These are phyloP conservation scores for Semaprochilodus insignis DNA, from an alignment of 2,797 vertebrate genomes.

Conservation along the genomic window DNA sequence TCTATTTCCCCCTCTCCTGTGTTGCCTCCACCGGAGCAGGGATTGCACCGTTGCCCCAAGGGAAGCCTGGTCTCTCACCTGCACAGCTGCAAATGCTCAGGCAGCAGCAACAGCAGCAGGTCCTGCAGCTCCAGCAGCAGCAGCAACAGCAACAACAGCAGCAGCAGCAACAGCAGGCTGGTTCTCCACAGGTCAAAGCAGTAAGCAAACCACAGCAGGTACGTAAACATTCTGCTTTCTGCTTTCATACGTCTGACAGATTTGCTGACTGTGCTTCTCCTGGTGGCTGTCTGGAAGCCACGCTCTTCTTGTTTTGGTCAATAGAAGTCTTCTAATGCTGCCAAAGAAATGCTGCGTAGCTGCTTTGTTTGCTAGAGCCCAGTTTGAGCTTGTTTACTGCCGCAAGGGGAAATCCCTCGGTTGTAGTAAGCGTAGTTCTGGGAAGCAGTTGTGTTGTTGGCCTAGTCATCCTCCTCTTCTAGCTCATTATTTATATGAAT, in stretches of 20 bases:
- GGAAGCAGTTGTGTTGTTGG: background rate
- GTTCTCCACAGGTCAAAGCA: slow-evolving; percentile 87
- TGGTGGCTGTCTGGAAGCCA: background rate
- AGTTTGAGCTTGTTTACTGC: background rate
- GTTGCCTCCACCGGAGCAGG: slow-evolving; percentile 69
- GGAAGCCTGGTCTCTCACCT: slow-evolving; percentile 77
- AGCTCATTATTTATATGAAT: background rate
- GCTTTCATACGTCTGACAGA: no score
- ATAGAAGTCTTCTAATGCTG: background rate
- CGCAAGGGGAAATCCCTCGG: background rate
- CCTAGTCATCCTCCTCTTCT: no score
- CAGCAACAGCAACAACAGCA: slow-evolving; percentile 84
- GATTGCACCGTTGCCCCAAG: slow-evolving; percentile 76
- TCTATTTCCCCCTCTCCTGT: slow-evolving; percentile 26
- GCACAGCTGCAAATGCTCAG: slow-evolving; percentile 87
- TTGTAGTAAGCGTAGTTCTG: background rate
- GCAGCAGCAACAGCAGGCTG: slow-evolving; percentile 81
- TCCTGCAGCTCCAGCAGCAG: slow-evolving; percentile 86
- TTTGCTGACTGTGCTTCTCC: background rate
- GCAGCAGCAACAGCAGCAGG: slow-evolving; percentile 88
- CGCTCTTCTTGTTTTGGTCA: background rate
- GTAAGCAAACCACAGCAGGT: slow-evolving; percentile 87
- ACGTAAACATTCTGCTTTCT: slow-evolving; percentile 30
- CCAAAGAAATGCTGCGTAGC: background rate
- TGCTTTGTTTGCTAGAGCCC: background rate